These are phyloP conservation scores for Crematogaster levior DNA, from an alignment of 2,888 invertebrate genomes.

Conservation along the genomic window DNA sequence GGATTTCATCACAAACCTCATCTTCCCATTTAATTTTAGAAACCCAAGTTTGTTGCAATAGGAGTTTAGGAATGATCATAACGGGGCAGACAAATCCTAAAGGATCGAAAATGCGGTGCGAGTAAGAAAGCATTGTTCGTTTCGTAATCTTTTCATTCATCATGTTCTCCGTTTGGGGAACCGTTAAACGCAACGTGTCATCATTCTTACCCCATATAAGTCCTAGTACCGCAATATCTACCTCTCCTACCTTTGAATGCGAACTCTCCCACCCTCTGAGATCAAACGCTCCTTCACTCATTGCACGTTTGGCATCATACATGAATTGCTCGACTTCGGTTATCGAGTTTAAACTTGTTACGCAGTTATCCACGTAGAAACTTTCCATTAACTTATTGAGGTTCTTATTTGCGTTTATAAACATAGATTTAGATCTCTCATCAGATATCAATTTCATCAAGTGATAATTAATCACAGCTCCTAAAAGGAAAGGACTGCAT, in stretches of 20 bases:
- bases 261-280: background rate
- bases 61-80: background rate
- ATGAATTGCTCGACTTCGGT: background rate
- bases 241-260: background rate
- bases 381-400: background rate
- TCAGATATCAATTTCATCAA: conserved; percentile 34
- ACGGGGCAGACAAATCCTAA: background rate
- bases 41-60: background rate
- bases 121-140: background rate
- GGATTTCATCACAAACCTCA: background rate
- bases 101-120: background rate
- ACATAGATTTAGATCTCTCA: no score
- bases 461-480: conserved; percentile 69
- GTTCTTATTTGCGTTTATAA: background rate
- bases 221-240: background rate
- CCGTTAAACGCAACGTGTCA: background rate
- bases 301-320: background rate
- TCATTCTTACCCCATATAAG: background rate
- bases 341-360: background rate
- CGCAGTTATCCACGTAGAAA: conserved; percentile 6
- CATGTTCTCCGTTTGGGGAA: background rate
- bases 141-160: background rate
- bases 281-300: background rate
- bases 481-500: conserved; percentile 71
- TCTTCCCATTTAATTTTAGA: background rate